Evolutionary conservation across 2,113 vertebrate genomes (phyloP).

Genomic region (Fulmarus glacialis): DNA sequence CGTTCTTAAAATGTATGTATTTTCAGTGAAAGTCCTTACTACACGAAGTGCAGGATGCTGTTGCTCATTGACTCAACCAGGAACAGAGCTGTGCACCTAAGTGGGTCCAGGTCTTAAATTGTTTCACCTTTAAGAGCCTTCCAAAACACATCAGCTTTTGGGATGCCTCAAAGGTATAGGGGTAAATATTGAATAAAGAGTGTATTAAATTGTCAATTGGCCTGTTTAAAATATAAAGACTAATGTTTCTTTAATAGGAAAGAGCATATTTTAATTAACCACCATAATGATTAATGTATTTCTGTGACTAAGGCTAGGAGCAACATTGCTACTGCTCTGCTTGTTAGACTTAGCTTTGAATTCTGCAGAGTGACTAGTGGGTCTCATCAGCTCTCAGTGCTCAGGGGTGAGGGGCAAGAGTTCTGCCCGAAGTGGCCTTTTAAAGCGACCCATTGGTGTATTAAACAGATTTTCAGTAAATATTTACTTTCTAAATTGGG

Average conservation of each 20-base stretch:
- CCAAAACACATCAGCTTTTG: background rate
- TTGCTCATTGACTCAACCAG: background rate
- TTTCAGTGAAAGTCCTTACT: background rate
- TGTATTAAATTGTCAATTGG: background rate
- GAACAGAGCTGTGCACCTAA: background rate
- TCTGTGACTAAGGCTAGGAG: background rate
- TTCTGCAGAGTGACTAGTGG: background rate
- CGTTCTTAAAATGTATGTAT: background rate
- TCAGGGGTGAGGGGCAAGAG: background rate
- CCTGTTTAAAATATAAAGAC: background rate
- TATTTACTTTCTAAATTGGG: background rate
- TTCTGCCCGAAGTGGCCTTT: background rate
- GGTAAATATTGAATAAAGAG: background rate
- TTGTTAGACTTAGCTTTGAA: background rate
- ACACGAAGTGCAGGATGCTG: background rate
- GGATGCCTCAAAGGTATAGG: background rate
- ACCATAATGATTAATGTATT: background rate
- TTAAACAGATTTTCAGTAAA: background rate
- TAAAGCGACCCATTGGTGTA: rapidly evolving
- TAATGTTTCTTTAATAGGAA: background rate
- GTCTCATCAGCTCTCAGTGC: background rate
- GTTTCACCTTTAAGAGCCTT: background rate
- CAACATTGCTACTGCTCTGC: background rate
- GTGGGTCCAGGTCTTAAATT: background rate
- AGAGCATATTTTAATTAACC: background rate